Evolutionary conservation across 2,797 vertebrate species (phyloP).

Genomic region (Protonibea diacanthus): DNA sequence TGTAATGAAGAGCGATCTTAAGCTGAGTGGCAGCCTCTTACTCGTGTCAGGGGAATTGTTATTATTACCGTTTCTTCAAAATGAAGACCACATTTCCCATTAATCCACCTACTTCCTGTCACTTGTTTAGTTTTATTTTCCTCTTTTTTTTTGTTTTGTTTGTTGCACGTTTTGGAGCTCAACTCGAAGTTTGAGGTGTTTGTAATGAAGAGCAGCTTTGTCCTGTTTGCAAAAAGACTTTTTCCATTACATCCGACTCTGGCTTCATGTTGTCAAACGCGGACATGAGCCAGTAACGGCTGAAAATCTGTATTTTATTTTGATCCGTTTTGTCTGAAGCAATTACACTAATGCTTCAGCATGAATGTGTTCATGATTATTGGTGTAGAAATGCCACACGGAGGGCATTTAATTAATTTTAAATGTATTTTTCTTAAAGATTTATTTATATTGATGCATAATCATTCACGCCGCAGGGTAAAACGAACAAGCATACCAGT

Average conservation of each 20-base stretch:
- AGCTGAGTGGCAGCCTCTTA: neutral
- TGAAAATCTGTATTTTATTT: neutral
- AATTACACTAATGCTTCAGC: neutral
- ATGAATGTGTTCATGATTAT: neutral
- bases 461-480: neutral
- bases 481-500: conserved; percentile 82
- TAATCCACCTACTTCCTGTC: conserved; percentile 17
- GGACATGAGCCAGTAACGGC: neutral
- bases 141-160: conserved; percentile 1
- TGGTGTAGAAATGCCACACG: neutral
- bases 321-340: conserved; percentile 11
- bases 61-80: conserved; percentile 11
- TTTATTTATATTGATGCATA: neutral
- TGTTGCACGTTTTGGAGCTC: conserved; percentile 4
- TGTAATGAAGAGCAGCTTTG: conserved; percentile 14
- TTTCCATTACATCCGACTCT: conserved; percentile 30
- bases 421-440: neutral
- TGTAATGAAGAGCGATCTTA: neutral
- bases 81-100: conserved; percentile 36
- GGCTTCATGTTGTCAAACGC: neutral
- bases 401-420: neutral
- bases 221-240: conserved; percentile 40
- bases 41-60: neutral
- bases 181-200: neutral
- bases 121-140: conserved; percentile 16